Conservation (phyloP, 2,888 invertebrate species). For the Mechanitis messenoides region DNA sequence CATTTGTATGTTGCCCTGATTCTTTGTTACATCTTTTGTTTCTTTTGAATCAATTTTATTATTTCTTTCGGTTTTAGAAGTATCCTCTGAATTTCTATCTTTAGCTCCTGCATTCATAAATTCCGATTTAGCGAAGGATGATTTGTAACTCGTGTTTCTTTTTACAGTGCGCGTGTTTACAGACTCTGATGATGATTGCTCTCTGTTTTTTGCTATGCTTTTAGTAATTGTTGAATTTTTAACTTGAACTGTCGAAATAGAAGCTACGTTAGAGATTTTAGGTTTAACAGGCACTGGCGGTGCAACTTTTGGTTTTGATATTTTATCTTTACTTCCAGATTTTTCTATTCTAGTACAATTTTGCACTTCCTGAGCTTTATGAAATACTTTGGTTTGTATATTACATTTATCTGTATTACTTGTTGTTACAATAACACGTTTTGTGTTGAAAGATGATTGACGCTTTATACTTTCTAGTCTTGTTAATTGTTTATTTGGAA, state of each 20-base stretch:
- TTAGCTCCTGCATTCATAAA: slow-evolving; percentile 40
- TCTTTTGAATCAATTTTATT: slow-evolving; percentile 30
- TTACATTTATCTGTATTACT: slow-evolving; percentile 44
- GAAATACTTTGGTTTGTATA: slow-evolving; percentile 39
- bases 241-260: slow-evolving; percentile 37
- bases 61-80: slow-evolving; percentile 14
- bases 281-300: slow-evolving; percentile 82
- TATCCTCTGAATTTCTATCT: slow-evolving; percentile 33
- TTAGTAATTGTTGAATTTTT: slow-evolving; percentile 37
- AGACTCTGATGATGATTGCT: slow-evolving; percentile 49
- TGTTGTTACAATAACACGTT: slow-evolving; percentile 44
- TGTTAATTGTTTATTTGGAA: slow-evolving; percentile 42
- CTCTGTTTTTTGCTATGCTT: slow-evolving; percentile 39
- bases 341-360: slow-evolving; percentile 32
- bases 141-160: slow-evolving; percentile 47
- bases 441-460: slow-evolving; percentile 50
- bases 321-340: slow-evolving; percentile 35
- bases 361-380: slow-evolving; percentile 30
- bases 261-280: slow-evolving; percentile 52
- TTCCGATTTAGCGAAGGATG: slow-evolving; percentile 44
- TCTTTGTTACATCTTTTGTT: slow-evolving; percentile 33
- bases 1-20: slow-evolving; percentile 58
- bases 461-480: slow-evolving; percentile 54
- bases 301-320: slow-evolving; percentile 72
- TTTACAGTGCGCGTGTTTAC: slow-evolving; percentile 52